These are phyloP conservation scores for Parus major DNA, from an alignment of 2,113 vertebrate species.

Conservation along the genomic window DNA sequence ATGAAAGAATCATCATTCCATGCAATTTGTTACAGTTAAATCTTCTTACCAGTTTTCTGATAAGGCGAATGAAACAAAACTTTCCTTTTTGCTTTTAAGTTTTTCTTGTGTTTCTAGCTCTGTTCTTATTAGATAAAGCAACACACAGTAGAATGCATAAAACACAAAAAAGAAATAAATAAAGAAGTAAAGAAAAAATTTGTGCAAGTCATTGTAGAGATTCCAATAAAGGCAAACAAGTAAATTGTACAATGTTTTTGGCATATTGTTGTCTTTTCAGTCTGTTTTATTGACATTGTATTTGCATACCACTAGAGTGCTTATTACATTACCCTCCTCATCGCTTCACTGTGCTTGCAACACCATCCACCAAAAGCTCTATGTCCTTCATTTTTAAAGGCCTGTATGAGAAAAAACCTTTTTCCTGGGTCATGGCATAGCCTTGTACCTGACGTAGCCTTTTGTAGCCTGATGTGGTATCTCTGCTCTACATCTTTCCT, in stretches of 20 bases:
- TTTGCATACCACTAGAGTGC: background rate
- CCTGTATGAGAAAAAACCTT: background rate
- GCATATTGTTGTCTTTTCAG: background rate
- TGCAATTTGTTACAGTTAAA: background rate
- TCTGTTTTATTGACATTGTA: background rate
- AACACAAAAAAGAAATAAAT: background rate
- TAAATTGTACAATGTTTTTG: background rate
- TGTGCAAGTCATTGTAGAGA: background rate
- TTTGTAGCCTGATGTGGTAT: fast-evolving
- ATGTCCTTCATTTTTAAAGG: background rate
- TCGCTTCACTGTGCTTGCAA: background rate
- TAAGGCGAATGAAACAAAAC: background rate
- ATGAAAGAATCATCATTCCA: background rate
- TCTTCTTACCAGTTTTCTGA: background rate
- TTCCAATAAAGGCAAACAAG: background rate
- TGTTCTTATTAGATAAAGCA: background rate
- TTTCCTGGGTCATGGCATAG: fast-evolving
- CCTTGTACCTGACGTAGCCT: background rate
- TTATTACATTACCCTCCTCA: background rate
- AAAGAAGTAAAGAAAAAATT: too few relatives aligned
- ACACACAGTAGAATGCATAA: too few relatives aligned
- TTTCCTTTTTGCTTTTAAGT: background rate
- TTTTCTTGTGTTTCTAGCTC: background rate
- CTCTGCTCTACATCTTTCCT: background rate
- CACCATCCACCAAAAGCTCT: background rate